phyloP scores from a whole-genome alignment of 2,113 vertebrate species.

The Haplochromis burtoni region DNA sequence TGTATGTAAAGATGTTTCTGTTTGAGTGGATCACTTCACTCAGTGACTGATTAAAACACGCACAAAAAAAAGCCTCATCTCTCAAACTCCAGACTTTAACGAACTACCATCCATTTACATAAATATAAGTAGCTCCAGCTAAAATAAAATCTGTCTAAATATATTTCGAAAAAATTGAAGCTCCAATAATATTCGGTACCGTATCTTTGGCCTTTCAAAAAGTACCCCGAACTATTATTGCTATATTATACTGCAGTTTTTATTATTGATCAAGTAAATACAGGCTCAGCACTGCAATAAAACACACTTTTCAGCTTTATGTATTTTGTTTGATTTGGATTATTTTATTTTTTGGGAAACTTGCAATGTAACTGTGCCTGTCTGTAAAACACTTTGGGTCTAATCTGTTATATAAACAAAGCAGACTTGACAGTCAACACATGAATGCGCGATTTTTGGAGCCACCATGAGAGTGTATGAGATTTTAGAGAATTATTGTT shows the following conservation, averaged over 20 bases:
- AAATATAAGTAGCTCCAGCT: not conserved
- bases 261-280: not conserved
- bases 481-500: not conserved
- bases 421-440: not conserved
- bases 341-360: not conserved
- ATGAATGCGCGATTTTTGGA: not conserved
- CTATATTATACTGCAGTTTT: not conserved
- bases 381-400: not conserved
- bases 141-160: not conserved
- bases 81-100: not conserved
- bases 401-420: not conserved
- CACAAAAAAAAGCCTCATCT: not conserved
- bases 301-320: not conserved
- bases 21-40: not conserved
- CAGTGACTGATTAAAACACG: not conserved
- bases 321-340: not conserved
- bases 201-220: not conserved
- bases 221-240: not conserved
- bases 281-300: not conserved
- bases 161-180: not conserved
- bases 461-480: not conserved
- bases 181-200: not conserved
- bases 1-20: not conserved
- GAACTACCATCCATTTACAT: not conserved
- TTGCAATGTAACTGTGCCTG: not conserved